Conservation (phyloP, 2,888 invertebrate species). For the Eupeodes latifasciatus region DNA sequence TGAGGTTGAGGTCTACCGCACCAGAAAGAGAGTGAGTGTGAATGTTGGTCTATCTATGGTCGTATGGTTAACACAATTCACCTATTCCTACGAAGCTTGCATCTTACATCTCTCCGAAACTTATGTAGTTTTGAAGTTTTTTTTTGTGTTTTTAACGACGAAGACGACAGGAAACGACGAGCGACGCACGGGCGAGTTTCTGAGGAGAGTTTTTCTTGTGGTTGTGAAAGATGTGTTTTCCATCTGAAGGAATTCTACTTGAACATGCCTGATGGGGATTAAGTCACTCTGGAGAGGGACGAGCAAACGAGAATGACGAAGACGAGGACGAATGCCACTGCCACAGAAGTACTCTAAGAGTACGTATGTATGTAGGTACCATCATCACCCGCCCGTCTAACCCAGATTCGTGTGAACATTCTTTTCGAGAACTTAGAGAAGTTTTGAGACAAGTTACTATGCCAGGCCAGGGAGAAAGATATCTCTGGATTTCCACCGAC, state of each 20-base stretch:
- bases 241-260: conserved; percentile 69
- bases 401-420: conserved; percentile 73
- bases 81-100: neutral
- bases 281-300: conserved; percentile 60
- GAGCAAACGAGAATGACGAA: conserved; percentile 30
- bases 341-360: neutral
- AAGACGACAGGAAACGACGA: neutral
- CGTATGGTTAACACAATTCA: neutral
- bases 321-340: conserved; percentile 40
- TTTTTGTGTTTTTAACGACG: conserved; percentile 9
- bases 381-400: conserved; percentile 52
- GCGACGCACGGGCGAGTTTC: conserved; percentile 19
- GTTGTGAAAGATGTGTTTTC: conserved; percentile 68
- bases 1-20: conserved; percentile 51
- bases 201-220: conserved; percentile 58
- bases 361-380: neutral
- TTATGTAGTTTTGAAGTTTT: conserved; percentile 53
- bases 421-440: conserved; percentile 57
- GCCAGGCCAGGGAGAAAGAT: conserved; percentile 37
- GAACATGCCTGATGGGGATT: conserved; percentile 38
- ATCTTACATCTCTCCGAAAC: conserved; percentile 20
- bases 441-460: conserved; percentile 71
- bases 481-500: conserved; percentile 32
- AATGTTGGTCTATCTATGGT: conserved; percentile 47
- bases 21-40: conserved; percentile 40